These are phyloP conservation scores for Drosophila paramelanica DNA, from an alignment of 2,888 invertebrate genomes.

Conservation along the genomic window DNA sequence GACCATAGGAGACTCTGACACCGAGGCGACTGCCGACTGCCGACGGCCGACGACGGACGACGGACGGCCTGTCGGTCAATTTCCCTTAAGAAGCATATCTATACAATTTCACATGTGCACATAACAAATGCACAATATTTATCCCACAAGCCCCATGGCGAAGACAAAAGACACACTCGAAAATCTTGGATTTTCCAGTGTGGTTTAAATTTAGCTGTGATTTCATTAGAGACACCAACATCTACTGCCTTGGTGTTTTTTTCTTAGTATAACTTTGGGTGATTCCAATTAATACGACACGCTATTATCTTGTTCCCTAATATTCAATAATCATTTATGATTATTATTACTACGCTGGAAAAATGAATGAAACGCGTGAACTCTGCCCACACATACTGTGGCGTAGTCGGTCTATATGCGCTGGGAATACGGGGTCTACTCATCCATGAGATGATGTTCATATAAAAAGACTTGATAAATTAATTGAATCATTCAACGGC, in stretches of 20 bases:
- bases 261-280: background rate
- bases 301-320: slow-evolving; percentile 28
- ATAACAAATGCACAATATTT: slow-evolving; percentile 33
- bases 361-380: slow-evolving; percentile 53
- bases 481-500: slow-evolving; percentile 81
- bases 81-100: slow-evolving; percentile 55
- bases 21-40: slow-evolving; percentile 44
- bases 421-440: slow-evolving; percentile 48
- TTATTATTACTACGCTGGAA: slow-evolving; percentile 25
- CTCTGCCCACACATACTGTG: slow-evolving; percentile 31
- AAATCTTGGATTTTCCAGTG: slow-evolving; percentile 43
- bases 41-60: no score
- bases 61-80: slow-evolving; percentile 59
- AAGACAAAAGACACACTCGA: slow-evolving; percentile 65
- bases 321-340: slow-evolving; percentile 51
- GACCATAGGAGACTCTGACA: slow-evolving; percentile 31
- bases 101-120: slow-evolving; percentile 53
- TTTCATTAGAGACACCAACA: slow-evolving; percentile 46
- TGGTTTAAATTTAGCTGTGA: slow-evolving; percentile 69
- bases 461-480: slow-evolving; percentile 76
- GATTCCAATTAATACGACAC: slow-evolving; percentile 47
- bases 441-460: slow-evolving; percentile 68
- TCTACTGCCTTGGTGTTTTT: slow-evolving; percentile 23
- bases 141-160: slow-evolving; percentile 32
- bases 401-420: background rate